phyloP scores from a whole-genome alignment of 2,797 vertebrate genomes.

The Notamacropus eugenii region DNA sequence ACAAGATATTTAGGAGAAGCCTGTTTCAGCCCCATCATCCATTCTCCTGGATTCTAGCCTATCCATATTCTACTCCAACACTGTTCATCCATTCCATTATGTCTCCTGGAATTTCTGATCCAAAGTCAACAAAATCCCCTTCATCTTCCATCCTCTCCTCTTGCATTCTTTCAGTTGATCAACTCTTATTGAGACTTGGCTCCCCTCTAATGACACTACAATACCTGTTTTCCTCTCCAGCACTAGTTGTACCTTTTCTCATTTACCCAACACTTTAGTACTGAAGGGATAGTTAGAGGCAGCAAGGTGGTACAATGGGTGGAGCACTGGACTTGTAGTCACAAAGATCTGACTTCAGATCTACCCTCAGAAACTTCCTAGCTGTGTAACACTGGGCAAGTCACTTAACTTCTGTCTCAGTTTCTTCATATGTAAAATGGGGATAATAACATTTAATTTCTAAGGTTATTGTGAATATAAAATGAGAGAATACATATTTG shows the following conservation, averaged over 20 bases:
- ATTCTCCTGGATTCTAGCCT: neutral
- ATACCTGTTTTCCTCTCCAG: neutral
- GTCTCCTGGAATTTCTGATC: neutral
- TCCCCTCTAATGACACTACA: neutral
- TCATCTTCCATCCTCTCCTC: neutral
- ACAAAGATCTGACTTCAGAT: neutral
- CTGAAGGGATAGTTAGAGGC: neutral
- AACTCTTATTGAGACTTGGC: neutral
- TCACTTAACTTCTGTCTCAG: neutral
- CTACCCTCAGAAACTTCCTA: neutral
- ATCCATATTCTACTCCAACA: neutral
- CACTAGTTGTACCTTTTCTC: too few species aligned
- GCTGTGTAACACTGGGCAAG: neutral
- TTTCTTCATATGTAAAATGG: neutral
- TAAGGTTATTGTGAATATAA: neutral
- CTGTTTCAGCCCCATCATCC: neutral
- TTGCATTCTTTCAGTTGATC: neutral
- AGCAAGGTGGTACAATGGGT: neutral
- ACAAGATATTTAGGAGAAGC: neutral
- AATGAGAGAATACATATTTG: neutral
- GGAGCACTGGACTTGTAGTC: neutral
- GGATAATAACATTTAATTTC: neutral
- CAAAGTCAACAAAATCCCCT: neutral
- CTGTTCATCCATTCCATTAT: neutral
- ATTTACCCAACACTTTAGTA: too few species aligned